A percentile compares a stretch with the other conserved stretches of the same genome.
phyloP scores from a whole-genome alignment of 1,140 invertebrate genomes.

The Odontomachus brunneus region DNA sequence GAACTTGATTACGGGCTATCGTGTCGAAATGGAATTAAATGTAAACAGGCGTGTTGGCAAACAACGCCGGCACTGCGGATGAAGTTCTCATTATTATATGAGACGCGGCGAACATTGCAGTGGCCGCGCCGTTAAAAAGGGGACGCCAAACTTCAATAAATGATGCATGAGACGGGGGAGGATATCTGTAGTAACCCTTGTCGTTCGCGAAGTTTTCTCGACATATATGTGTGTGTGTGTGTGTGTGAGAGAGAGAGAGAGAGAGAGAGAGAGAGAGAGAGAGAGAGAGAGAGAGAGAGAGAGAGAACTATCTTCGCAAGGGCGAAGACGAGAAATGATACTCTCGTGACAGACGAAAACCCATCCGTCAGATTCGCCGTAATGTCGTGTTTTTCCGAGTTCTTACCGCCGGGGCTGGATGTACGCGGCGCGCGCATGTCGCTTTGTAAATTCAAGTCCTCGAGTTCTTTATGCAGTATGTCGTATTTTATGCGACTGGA shows the following conservation, averaged over 20 bases:
- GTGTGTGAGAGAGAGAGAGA: too few relatives aligned
- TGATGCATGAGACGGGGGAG: too few relatives aligned
- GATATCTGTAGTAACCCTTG: too few relatives aligned
- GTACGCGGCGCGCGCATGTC: slow-evolving; percentile 40
- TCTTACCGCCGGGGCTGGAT: slow-evolving; percentile 4
- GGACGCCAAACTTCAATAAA: too few relatives aligned
- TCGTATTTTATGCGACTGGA: slow-evolving; percentile 58
- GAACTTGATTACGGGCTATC: slow-evolving; percentile 44
- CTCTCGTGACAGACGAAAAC: too few relatives aligned
- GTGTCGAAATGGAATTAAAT: slow-evolving; percentile 56
- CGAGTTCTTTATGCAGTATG: slow-evolving; percentile 49
- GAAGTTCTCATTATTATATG: slow-evolving; percentile 44
- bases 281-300: too few relatives aligned
- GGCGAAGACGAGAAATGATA: too few relatives aligned
- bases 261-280: too few relatives aligned
- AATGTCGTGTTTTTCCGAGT: neutral
- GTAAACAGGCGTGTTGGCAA: slow-evolving; percentile 51
- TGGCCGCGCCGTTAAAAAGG: slow-evolving; percentile 1
- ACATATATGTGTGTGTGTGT: too few relatives aligned
- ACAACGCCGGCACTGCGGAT: slow-evolving; percentile 35
- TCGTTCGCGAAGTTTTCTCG: too few relatives aligned
- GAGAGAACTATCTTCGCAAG: too few relatives aligned
- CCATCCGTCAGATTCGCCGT: slow-evolving; percentile 37
- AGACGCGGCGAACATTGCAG: neutral
- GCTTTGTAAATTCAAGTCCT: slow-evolving; percentile 55